These are phyloP conservation scores for Empidonax alnorum DNA, from an alignment of 2,113 vertebrate genomes.

Conservation along the genomic window DNA sequence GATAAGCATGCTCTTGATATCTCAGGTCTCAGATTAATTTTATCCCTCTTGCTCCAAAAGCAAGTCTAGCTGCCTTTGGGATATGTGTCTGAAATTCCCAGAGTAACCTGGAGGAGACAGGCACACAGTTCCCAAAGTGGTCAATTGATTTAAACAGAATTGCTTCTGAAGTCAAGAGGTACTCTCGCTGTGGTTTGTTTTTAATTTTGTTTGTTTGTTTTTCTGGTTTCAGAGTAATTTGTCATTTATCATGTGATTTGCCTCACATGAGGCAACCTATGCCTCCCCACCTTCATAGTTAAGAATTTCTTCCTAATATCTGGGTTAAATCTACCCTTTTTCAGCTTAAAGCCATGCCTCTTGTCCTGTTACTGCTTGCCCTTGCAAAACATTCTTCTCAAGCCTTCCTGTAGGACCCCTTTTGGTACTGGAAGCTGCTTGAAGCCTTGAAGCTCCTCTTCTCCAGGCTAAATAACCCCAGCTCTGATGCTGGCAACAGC, in stretches of 20 bases:
- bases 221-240: background rate
- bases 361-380: background rate
- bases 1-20: background rate
- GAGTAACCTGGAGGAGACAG: background rate
- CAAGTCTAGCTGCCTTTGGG: background rate
- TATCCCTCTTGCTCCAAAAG: background rate
- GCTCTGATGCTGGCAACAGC: too few relatives aligned
- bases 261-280: background rate
- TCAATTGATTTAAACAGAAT: background rate
- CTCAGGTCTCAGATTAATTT: background rate
- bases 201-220: too few relatives aligned
- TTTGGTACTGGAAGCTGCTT: background rate
- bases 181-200: too few relatives aligned
- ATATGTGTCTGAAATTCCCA: background rate
- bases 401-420: background rate
- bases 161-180: background rate
- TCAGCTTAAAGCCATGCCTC: background rate
- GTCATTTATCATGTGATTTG: too few relatives aligned
- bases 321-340: fast-evolving
- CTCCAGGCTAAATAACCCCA: background rate
- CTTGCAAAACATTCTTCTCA: background rate
- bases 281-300: background rate
- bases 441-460: background rate
- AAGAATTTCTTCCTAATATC: background rate
- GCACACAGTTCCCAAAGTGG: background rate